A percentile compares a stretch with the other conserved stretches of the same genome.
phyloP scores from a whole-genome alignment of 2,113 vertebrate species.

The Chloropsis hardwickii region DNA sequence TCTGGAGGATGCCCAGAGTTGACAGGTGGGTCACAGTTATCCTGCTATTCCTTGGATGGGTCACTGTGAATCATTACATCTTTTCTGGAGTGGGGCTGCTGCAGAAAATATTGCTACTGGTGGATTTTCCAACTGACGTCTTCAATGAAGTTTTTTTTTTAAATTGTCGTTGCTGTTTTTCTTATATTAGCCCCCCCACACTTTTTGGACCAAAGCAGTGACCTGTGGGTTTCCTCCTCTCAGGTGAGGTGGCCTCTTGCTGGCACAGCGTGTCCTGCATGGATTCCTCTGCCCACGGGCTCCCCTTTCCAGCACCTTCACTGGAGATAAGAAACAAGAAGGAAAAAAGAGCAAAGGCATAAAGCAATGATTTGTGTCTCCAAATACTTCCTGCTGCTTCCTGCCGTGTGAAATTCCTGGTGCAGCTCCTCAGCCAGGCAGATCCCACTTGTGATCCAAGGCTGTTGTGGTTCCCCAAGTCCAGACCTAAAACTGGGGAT shows the following conservation, averaged over 20 bases:
- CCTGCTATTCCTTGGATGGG: neutral
- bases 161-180: neutral
- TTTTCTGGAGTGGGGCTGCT: neutral
- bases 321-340: neutral
- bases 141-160: neutral
- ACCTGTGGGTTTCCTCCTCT: neutral
- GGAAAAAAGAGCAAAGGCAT: rapidly evolving
- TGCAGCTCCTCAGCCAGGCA: neutral
- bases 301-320: neutral
- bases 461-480: neutral
- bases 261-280: neutral
- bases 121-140: neutral
- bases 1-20: slow-evolving; percentile 1
- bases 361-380: neutral
- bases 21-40: slow-evolving; percentile 34
- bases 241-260: neutral
- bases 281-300: neutral
- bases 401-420: rapidly evolving
- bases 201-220: neutral
- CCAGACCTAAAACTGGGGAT: neutral
- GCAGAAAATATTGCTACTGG: neutral
- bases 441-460: neutral
- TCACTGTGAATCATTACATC: slow-evolving; percentile 56
- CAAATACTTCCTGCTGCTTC: rapidly evolving
- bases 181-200: neutral